These are phyloP conservation scores for Agrotis puta DNA, from an alignment of 2,888 invertebrate genomes.

Conservation along the genomic window DNA sequence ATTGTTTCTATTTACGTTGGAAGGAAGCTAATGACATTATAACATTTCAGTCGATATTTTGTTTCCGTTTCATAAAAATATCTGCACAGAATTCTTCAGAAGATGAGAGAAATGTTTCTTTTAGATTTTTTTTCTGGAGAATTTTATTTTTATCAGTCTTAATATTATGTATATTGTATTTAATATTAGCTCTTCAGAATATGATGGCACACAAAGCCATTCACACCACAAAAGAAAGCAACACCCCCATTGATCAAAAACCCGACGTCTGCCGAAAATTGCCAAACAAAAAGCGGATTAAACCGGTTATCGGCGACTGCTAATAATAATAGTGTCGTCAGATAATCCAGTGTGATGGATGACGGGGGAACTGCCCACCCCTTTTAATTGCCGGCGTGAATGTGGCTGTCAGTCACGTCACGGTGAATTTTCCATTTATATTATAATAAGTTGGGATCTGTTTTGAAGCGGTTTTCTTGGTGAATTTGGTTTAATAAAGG, in stretches of 20 bases:
- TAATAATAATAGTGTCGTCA: conserved; percentile 88
- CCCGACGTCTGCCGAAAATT: conserved; percentile 73
- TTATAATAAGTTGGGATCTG: conserved; percentile 87
- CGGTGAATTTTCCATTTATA: conserved; percentile 87
- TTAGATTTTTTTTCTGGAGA: neutral
- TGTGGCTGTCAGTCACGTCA: conserved; percentile 83
- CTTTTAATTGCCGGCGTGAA: conserved; percentile 88
- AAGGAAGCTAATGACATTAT: conserved; percentile 15
- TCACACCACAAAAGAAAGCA: conserved; percentile 50
- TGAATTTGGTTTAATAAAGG: conserved; percentile 68
- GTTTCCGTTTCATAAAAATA: neutral
- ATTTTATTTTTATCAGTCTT: neutral
- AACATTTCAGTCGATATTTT: neutral
- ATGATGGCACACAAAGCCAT: conserved; percentile 19
- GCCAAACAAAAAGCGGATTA: conserved; percentile 84
- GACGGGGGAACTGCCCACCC: conserved; percentile 82
- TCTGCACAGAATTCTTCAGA: neutral
- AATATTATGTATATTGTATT: neutral
- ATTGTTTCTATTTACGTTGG: conserved; percentile 25
- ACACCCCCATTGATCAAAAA: conserved; percentile 51
- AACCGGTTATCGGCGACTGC: conserved; percentile 84
- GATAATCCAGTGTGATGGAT: conserved; percentile 87
- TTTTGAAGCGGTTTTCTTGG: conserved; percentile 67
- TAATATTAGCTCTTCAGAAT: conserved; percentile 26
- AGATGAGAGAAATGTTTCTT: neutral